Conservation (phyloP, 2,797 vertebrate genomes). For the Peromyscus eremicus region DNA sequence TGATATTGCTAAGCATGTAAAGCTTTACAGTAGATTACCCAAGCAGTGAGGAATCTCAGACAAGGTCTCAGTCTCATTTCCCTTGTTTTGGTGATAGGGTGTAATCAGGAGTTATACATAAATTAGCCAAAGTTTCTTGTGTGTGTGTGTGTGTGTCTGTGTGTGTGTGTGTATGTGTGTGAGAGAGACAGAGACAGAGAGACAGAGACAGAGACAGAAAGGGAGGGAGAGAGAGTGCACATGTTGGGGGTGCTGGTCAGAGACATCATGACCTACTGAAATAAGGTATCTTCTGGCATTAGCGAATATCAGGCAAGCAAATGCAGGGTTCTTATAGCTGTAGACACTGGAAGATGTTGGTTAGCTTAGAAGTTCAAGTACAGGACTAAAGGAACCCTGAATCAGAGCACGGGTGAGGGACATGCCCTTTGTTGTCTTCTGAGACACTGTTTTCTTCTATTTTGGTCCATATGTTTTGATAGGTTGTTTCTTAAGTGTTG, state of each 20-base stretch:
- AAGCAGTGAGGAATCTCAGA: neutral
- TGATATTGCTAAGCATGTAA: neutral
- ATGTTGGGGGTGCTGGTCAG: neutral
- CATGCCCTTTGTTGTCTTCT: neutral
- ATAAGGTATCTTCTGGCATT: neutral
- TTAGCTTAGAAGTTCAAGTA: neutral
- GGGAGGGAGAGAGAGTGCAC: neutral
- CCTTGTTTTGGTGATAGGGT: neutral
- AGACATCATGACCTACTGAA: neutral
- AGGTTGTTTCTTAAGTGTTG: neutral
- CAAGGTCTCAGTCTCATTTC: neutral
- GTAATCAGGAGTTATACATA: neutral
- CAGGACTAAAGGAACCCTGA: neutral
- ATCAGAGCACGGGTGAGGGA: neutral
- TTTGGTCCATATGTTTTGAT: neutral
- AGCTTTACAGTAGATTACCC: neutral
- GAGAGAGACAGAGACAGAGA: no score
- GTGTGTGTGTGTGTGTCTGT: no score
- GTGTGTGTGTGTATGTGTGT: no score
- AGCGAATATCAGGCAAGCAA: neutral
- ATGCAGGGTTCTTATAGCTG: neutral
- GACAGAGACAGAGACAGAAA: neutral
- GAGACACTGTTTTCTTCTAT: neutral
- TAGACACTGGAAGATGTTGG: neutral
- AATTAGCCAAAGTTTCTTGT: constrained; percentile 3